These are phyloP conservation scores for Coccyzus lansbergi DNA, from an alignment of 2,797 vertebrate genomes.

Conservation along the genomic window DNA sequence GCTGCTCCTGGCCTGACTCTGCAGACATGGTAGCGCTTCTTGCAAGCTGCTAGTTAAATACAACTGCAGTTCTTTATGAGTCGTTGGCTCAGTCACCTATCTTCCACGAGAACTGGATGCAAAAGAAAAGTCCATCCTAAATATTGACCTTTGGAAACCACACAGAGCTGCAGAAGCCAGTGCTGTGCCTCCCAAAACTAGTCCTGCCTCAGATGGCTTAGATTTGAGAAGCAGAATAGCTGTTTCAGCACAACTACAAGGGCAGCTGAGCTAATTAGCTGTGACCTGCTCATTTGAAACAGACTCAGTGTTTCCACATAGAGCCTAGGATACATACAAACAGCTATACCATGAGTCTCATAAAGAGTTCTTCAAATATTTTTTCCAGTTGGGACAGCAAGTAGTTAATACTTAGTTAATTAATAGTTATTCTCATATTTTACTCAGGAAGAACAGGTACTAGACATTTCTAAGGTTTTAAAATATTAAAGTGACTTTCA, in stretches of 20 bases:
- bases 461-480: not conserved
- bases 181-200: not conserved
- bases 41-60: not conserved
- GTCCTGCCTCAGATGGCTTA: not conserved
- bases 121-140: not conserved
- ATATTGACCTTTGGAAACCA: conserved; percentile 16
- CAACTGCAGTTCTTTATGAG: not conserved
- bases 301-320: not conserved
- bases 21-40: not conserved
- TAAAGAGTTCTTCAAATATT: not conserved
- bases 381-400: not conserved
- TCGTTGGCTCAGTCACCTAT: not conserved
- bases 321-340: not conserved
- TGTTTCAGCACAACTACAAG: conserved; percentile 19
- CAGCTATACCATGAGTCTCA: not conserved
- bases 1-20: not conserved
- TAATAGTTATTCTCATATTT: not conserved
- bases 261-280: conserved; percentile 11
- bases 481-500: not conserved
- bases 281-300: conserved; percentile 11
- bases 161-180: not conserved
- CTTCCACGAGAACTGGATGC: not conserved
- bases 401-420: not conserved
- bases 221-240: conserved; percentile 6
- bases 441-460: not conserved